Conservation (phyloP, 2,888 invertebrate genomes). For the Theristus sp. region DNA sequence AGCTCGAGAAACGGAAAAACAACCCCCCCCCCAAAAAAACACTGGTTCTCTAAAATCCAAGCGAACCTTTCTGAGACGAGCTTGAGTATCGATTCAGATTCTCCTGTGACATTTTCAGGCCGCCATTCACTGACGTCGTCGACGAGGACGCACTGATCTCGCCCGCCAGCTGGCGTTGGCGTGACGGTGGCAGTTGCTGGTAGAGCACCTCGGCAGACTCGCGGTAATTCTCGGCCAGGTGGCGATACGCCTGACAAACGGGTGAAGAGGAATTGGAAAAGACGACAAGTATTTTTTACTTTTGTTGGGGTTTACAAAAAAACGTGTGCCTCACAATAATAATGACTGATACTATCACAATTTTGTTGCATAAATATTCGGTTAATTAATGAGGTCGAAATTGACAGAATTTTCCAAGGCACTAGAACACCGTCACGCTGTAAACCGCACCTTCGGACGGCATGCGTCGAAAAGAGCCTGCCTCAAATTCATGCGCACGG, state of each 20-base stretch:
- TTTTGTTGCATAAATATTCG: background rate
- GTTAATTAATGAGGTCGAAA: background rate
- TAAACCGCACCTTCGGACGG: too few species aligned
- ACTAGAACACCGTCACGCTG: too few species aligned
- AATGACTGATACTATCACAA: background rate
- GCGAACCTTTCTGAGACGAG: background rate
- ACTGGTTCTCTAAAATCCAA: too few species aligned
- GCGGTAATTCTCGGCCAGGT: slow-evolving; percentile 71
- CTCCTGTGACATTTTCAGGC: background rate
- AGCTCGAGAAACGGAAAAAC: too few species aligned
- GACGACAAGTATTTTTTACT: background rate
- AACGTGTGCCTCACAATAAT: background rate
- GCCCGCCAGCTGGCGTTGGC: slow-evolving; percentile 49
- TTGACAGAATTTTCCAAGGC: too few species aligned
- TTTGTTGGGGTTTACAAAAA: background rate
- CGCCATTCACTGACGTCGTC: background rate
- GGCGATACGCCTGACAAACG: slow-evolving; percentile 57
- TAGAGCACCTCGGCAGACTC: slow-evolving; percentile 68
- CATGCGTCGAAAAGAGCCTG: too few species aligned
- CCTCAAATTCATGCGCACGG: too few species aligned
- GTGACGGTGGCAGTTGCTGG: slow-evolving; percentile 56
- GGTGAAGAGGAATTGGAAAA: background rate
- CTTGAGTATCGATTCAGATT: background rate
- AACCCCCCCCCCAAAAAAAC: too few species aligned
- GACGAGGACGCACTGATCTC: slow-evolving; percentile 35